Evolutionary conservation across 2,888 invertebrate species (phyloP).

Genomic region (Exephanes ischioxanthus): DNA sequence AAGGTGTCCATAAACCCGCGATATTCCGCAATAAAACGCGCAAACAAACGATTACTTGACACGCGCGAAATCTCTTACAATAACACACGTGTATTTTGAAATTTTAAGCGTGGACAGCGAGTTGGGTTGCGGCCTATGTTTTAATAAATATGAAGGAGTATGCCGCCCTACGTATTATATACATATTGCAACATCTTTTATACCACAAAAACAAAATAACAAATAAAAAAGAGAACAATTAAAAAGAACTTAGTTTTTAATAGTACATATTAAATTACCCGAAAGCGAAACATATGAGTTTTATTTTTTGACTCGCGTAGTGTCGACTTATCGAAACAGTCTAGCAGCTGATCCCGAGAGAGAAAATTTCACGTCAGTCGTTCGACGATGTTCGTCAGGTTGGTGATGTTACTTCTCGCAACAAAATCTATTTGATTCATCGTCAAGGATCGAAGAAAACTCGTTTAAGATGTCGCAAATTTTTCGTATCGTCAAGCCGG

Average conservation of each 20-base stretch:
- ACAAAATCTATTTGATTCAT: not conserved
- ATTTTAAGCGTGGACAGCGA: slow-evolving; percentile 71
- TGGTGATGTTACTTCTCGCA: not conserved
- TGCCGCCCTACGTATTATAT: slow-evolving; percentile 73
- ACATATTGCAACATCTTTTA: slow-evolving; percentile 83
- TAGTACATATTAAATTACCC: slow-evolving; percentile 73
- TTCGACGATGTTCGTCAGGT: slow-evolving; percentile 24
- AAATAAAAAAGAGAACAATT: slow-evolving; percentile 69
- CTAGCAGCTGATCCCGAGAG: not conserved
- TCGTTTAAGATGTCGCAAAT: slow-evolving; percentile 71
- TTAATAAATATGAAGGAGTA: slow-evolving; percentile 67
- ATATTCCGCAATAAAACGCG: not conserved
- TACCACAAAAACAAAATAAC: slow-evolving; percentile 71
- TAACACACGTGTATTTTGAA: slow-evolving; percentile 49
- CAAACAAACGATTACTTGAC: not conserved
- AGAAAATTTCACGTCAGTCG: slow-evolving; percentile 1
- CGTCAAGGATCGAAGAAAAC: not conserved
- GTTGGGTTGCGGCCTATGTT: slow-evolving; percentile 77
- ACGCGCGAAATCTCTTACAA: slow-evolving; percentile 1
- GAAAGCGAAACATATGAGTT: not conserved
- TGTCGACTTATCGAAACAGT: not conserved
- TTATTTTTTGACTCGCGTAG: not conserved
- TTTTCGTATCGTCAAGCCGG: slow-evolving; percentile 64
- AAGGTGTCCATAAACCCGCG: no score
- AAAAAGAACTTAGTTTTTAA: slow-evolving; percentile 74